These are phyloP conservation scores for Tortrix viridana DNA, from an alignment of 2,888 invertebrate genomes.

Conservation along the genomic window DNA sequence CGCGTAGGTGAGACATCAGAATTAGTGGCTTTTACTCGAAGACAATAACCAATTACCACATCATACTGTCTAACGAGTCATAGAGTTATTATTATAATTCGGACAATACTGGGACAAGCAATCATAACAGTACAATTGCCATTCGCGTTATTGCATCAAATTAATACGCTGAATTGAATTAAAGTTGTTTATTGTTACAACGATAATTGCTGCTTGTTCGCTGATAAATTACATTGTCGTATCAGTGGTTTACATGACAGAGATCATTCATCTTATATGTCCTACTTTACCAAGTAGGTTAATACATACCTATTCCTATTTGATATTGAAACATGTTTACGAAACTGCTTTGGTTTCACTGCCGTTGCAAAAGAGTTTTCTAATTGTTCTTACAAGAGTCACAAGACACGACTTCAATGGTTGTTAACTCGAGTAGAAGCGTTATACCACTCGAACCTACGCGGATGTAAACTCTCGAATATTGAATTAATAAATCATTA, in stretches of 20 bases:
- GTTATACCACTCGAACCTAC: not conserved
- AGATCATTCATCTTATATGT: slow-evolving; percentile 19
- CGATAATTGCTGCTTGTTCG: slow-evolving; percentile 23
- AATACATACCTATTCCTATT: no score
- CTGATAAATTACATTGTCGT: slow-evolving; percentile 16
- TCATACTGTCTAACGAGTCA: slow-evolving; percentile 26
- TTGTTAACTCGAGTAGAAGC: not conserved
- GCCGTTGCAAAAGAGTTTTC: not conserved
- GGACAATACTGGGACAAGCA: slow-evolving; percentile 32
- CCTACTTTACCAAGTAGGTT: slow-evolving; percentile 14
- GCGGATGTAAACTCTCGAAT: slow-evolving; percentile 19
- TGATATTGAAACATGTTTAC: slow-evolving; percentile 5
- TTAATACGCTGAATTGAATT: slow-evolving; percentile 32
- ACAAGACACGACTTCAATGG: not conserved
- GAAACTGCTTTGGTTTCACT: not conserved
- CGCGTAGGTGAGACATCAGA: slow-evolving; percentile 21
- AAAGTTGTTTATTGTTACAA: slow-evolving; percentile 19
- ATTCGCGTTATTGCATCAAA: slow-evolving; percentile 24
- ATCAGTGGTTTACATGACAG: slow-evolving; percentile 22
- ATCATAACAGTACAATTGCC: slow-evolving; percentile 25
- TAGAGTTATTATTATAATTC: slow-evolving; percentile 22
- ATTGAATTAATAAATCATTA: slow-evolving; percentile 26
- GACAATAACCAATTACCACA: slow-evolving; percentile 35
- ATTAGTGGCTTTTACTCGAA: slow-evolving; percentile 17
- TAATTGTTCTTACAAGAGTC: not conserved